Conservation (phyloP, 2,888 invertebrate genomes). For the Dryomyza anilis region DNA sequence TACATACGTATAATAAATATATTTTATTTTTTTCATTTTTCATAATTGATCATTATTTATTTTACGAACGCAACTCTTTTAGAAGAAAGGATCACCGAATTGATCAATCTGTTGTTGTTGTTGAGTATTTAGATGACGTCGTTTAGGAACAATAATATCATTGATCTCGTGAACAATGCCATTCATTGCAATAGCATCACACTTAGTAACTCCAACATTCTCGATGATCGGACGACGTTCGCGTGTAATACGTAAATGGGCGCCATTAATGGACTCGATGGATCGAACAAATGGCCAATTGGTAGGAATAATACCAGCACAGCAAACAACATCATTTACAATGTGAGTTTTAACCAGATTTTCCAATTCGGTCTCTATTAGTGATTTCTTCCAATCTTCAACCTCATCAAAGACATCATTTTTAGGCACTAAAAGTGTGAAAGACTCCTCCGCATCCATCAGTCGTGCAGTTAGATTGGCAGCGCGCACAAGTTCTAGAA, state of each 20-base stretch:
- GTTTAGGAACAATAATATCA: slow-evolving; percentile 53
- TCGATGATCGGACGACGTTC: slow-evolving; percentile 61
- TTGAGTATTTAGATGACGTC: slow-evolving; percentile 36
- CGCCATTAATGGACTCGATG: slow-evolving; percentile 56
- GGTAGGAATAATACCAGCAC: slow-evolving; percentile 60
- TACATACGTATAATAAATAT: background rate
- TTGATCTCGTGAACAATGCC: slow-evolving; percentile 61
- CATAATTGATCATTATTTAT: too few relatives aligned
- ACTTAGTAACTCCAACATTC: slow-evolving; percentile 61
- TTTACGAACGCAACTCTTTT: too few relatives aligned
- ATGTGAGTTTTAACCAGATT: slow-evolving; percentile 57
- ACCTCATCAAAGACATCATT: slow-evolving; percentile 60
- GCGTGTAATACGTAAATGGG: slow-evolving; percentile 56
- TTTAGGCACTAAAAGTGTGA: slow-evolving; percentile 58
- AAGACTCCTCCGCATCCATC: slow-evolving; percentile 50
- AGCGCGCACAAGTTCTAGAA: slow-evolving; percentile 52
- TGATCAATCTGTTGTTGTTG: slow-evolving; percentile 33
- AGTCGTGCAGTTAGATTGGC: slow-evolving; percentile 57
- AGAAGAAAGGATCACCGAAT: slow-evolving; percentile 49
- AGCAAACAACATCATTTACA: slow-evolving; percentile 60
- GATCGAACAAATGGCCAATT: slow-evolving; percentile 61
- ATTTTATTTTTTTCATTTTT: too few relatives aligned
- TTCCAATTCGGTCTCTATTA: slow-evolving; percentile 47
- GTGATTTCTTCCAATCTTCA: slow-evolving; percentile 45
- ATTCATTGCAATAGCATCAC: slow-evolving; percentile 58